Base-by-base conservation (phyloP, 30 jellyfish, hydroid and myxozoan species). In the Pseudorhiza aurosa region DNA sequence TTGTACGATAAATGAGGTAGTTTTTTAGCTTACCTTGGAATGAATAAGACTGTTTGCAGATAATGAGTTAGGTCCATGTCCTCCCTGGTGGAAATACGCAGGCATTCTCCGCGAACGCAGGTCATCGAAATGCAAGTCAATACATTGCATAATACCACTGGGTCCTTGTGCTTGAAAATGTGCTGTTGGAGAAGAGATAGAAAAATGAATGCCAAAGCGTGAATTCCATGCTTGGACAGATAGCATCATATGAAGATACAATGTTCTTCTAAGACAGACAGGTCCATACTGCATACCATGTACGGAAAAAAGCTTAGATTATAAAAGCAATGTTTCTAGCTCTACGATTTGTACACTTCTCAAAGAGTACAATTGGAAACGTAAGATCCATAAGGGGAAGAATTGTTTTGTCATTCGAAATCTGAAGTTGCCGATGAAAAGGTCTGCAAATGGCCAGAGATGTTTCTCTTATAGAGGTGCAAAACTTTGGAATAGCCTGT, bases 31-130 rank as follows among this genome's bases (percentile, higher is more conserved):
- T 75, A 94, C 99, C 95, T 87, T 22, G 99, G 99, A 18, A 94
- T 78, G 49, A 94, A 67, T 0, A 80, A 72, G 19, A 65, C 89
- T 30, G 85, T 81, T 65, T 94, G 99, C 69, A 94, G 77, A 60
- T 82, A 81, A 30, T 74, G 89, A 14, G 94, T 62, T 19, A 87
- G 77, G 35, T 87, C 88, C 83, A 62, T 59, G 45, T 94, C 97
- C 37, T 81, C 96, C 29, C 90, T 74, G 35, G 91, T 91, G 4
- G 94, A 83, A 29, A 88, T 71, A 26, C 85, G 84, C 43, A 94
- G 94, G 47, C 94, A 94, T 29, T 94, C 90, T 0, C 99, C 99
- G 19, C 99, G 96, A 40, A 81, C 73, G 45, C 96, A 87, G 8
- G 93, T 75, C 71, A 94, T 72, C 18, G 85, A 77, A 4, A 94